These are phyloP conservation scores for Labeo catla DNA, from an alignment of 2,113 vertebrate genomes.

Conservation along the genomic window DNA sequence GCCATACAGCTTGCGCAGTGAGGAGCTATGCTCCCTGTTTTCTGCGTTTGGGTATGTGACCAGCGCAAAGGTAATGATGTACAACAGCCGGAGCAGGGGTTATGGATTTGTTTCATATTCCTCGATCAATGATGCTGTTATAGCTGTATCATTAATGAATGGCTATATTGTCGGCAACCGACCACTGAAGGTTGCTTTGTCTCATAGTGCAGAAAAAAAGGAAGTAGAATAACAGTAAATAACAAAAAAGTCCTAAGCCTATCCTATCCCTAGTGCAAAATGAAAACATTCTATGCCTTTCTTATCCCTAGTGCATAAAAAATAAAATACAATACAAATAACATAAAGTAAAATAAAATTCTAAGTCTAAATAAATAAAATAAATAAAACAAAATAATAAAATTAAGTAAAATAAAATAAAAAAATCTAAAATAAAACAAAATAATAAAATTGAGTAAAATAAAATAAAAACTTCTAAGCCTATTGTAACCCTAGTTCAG, in stretches of 20 bases:
- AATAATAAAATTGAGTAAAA: neutral
- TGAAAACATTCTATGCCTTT: neutral
- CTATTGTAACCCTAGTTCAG: too few species aligned
- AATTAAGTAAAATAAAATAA: neutral
- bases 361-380: neutral
- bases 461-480: neutral
- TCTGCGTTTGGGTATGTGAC: neutral
- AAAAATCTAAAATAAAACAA: too few species aligned
- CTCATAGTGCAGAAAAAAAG: neutral
- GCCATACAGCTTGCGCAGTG: neutral
- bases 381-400: too few species aligned
- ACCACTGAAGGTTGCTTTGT: neutral
- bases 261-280: too few species aligned
- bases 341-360: too few species aligned
- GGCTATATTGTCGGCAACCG: neutral
- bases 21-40: neutral
- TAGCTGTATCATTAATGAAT: neutral
- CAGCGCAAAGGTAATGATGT: neutral
- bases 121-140: neutral
- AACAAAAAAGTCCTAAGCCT: neutral
- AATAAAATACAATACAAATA: too few species aligned
- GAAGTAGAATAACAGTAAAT: neutral
- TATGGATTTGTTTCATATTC: neutral
- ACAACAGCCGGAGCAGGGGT: neutral
- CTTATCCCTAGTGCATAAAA: neutral